Conservation (phyloP, 1,140 invertebrate genomes). For the Apis cerana region DNA sequence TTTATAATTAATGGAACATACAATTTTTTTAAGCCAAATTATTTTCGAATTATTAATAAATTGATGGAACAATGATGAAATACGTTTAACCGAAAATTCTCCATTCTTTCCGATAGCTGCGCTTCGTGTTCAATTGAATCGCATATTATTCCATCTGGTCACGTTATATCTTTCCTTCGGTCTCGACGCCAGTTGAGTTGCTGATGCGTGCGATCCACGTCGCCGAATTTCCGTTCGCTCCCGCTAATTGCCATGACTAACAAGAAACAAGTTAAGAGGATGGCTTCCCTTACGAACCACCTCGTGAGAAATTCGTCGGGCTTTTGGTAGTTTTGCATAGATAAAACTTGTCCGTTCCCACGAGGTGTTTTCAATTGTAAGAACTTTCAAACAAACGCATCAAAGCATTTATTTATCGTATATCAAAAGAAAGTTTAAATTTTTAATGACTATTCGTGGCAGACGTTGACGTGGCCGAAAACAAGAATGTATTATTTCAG, state of each 20-base stretch:
- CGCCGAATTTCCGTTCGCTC: constrained; percentile 38
- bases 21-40: too few relatives aligned
- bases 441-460: background rate
- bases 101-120: background rate
- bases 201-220: constrained; percentile 18
- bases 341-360: background rate
- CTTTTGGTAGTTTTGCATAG: constrained; percentile 27
- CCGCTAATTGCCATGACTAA: constrained; percentile 35
- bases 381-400: background rate
- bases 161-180: background rate
- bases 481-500: background rate
- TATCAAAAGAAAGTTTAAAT: background rate
- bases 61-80: background rate
- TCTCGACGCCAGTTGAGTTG: background rate
- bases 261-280: constrained; percentile 12
- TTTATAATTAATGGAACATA: too few relatives aligned
- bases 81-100: constrained; percentile 8
- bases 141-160: constrained; percentile 3
- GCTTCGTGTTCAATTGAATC: background rate
- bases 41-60: background rate
- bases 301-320: constrained; percentile 25
- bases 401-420: background rate
- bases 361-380: background rate
- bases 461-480: background rate
- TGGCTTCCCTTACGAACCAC: background rate